phyloP scores from a whole-genome alignment of 2,797 vertebrate genomes.

The Protonibea diacanthus region DNA sequence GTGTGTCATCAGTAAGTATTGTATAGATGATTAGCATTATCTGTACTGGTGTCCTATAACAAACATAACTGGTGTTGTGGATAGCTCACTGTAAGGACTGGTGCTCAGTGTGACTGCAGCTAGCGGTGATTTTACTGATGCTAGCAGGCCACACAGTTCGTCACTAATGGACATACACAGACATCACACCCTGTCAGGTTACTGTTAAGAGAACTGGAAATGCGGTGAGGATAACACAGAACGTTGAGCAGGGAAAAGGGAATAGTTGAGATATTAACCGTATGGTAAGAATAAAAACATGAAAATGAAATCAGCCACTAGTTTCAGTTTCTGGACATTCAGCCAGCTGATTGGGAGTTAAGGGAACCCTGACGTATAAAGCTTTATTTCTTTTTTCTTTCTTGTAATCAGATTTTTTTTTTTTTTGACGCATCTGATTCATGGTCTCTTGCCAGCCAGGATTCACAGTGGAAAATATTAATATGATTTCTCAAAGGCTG shows the following conservation, averaged over 20 bases:
- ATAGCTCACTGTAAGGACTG: neutral
- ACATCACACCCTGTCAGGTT: too few species aligned
- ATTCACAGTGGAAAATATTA: neutral
- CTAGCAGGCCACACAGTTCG: too few species aligned
- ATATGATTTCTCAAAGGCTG: neutral
- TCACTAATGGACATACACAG: neutral
- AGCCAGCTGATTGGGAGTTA: neutral
- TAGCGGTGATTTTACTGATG: too few species aligned
- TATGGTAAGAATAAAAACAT: neutral
- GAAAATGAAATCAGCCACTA: neutral
- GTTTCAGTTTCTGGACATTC: neutral
- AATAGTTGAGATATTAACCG: neutral
- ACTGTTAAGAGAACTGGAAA: neutral
- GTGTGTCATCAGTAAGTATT: neutral
- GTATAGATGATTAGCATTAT: neutral
- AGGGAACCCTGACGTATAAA: neutral
- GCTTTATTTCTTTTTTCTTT: neutral
- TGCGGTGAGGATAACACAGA: neutral
- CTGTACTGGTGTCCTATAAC: too few species aligned
- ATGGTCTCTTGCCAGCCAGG: neutral
- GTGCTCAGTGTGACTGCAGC: too few species aligned
- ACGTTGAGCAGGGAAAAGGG: neutral
- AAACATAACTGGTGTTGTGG: neutral
- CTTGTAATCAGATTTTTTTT: too few species aligned
- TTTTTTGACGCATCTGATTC: too few species aligned